Evolutionary conservation across 2,888 invertebrate species (phyloP).

Genomic region (Balanococcus diminutus): DNA sequence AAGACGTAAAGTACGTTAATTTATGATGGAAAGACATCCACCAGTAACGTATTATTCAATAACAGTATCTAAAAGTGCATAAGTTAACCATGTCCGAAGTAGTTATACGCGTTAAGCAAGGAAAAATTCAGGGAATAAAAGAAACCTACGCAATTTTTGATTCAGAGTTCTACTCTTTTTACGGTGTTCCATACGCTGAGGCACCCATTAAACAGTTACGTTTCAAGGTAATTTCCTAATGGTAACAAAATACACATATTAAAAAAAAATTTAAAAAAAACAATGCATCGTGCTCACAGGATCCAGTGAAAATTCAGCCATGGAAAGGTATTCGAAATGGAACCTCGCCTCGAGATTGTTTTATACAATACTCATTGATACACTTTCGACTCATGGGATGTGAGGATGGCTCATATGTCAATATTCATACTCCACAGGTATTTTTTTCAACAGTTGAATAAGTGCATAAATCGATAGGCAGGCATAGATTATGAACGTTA

Average conservation of each 20-base stretch:
- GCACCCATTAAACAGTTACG: neutral
- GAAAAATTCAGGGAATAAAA: constrained; percentile 9
- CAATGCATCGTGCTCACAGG: too few species aligned
- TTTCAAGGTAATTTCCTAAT: constrained; percentile 19
- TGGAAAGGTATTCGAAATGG: constrained; percentile 12
- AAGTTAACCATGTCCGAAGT: neutral
- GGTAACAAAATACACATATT: neutral
- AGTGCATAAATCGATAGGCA: too few species aligned
- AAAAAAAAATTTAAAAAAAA: neutral
- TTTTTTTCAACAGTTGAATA: too few species aligned
- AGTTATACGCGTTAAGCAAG: neutral
- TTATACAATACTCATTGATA: neutral
- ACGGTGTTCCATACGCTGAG: constrained; percentile 18
- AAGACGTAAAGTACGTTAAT: too few species aligned
- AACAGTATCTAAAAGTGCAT: neutral
- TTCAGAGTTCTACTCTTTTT: neutral
- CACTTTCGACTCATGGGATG: constrained; percentile 61
- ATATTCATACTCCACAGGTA: constrained; percentile 81
- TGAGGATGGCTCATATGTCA: constrained; percentile 95
- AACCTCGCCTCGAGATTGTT: neutral
- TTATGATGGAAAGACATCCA: too few species aligned
- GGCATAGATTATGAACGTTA: too few species aligned
- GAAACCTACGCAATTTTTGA: neutral
- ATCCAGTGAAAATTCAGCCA: neutral
- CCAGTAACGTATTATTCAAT: too few species aligned